These are phyloP conservation scores for Ceratotherium simum DNA, from an alignment of 2,113 vertebrate species.

Conservation along the genomic window DNA sequence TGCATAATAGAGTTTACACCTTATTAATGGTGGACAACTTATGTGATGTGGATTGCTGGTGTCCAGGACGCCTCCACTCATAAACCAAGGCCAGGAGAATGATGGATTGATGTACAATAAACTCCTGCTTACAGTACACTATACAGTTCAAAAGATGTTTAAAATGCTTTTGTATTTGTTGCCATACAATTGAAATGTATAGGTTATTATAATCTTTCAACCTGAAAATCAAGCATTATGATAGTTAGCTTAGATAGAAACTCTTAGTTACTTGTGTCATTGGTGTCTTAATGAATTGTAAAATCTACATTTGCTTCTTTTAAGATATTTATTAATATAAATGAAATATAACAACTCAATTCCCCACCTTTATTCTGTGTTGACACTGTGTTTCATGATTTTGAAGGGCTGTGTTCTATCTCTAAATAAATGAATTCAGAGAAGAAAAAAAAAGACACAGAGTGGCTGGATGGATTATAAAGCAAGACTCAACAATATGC, in stretches of 20 bases:
- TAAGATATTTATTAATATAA: conserved; percentile 74
- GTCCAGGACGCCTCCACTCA: background rate
- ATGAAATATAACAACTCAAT: conserved; percentile 60
- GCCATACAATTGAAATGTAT: conserved; percentile 71
- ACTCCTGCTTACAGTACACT: conserved; percentile 45
- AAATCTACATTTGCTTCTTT: conserved; percentile 59
- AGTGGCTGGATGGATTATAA: too few species aligned
- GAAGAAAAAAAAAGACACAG: background rate
- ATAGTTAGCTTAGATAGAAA: conserved; percentile 63
- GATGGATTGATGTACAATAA: conserved; percentile 41
- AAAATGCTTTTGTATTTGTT: conserved; percentile 82
- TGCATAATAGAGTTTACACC: background rate
- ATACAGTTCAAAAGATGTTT: conserved; percentile 26
- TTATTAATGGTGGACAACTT: background rate
- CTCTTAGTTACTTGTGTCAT: conserved; percentile 66
- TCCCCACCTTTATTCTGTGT: conserved; percentile 5
- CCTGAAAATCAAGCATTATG: conserved; percentile 59
- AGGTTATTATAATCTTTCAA: conserved; percentile 61
- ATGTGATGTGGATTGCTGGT: conserved; percentile 41
- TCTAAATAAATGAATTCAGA: conserved; percentile 87
- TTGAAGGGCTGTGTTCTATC: conserved; percentile 76
- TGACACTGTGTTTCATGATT: conserved; percentile 77
- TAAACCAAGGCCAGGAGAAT: background rate
- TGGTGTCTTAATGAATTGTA: conserved; percentile 58
- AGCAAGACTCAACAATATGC: too few species aligned